These are phyloP conservation scores for Larimichthys polyactis DNA, from an alignment of 2,113 vertebrate species.

Conservation along the genomic window DNA sequence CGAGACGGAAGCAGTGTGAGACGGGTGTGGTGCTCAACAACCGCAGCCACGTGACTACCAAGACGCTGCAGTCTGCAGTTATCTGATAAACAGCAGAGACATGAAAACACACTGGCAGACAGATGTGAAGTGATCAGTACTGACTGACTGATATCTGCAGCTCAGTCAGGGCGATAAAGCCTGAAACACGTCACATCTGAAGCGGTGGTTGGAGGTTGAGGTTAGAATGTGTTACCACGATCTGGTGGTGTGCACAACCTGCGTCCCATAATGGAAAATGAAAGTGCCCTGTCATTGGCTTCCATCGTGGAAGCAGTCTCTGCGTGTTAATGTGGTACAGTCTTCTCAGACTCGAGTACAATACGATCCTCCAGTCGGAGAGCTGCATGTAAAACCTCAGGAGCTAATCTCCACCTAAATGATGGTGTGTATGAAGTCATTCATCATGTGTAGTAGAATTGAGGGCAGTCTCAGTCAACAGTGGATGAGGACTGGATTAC, in stretches of 20 bases:
- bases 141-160: no score
- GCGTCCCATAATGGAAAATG: no score
- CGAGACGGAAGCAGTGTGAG: no score
- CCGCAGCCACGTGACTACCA: no score
- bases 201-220: not conserved
- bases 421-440: not conserved
- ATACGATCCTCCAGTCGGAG: not conserved
- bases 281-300: no score
- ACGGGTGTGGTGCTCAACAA: no score
- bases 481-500: no score
- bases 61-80: no score
- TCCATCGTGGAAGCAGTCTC: not conserved
- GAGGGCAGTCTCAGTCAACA: not conserved
- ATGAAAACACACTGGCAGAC: no score
- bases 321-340: not conserved
- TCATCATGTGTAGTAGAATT: not conserved
- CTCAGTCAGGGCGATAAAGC: not conserved
- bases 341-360: not conserved
- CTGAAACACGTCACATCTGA: not conserved
- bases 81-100: no score
- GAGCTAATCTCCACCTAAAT: not conserved
- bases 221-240: not conserved
- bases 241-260: not conserved
- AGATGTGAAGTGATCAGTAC: no score
- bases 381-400: not conserved